Base-by-base conservation (phyloP, 1,140 invertebrate species). In the Sarcophaga bullata region DNA sequence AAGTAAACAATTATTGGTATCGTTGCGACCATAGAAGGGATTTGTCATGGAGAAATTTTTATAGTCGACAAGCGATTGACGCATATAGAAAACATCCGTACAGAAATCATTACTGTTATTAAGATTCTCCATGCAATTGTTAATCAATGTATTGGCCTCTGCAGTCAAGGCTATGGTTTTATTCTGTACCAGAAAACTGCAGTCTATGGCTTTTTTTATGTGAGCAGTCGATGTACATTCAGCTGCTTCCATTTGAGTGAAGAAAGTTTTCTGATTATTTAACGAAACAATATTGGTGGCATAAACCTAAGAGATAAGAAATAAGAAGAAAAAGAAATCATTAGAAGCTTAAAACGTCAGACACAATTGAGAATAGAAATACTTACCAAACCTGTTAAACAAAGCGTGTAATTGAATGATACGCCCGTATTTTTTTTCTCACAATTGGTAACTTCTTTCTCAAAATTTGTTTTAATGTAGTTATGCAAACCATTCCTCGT, bases 11-110 rank as follows among this genome's bases (percentile, higher is more conserved):
- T 47, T 62, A n/a, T 17, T 62, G 1, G 80, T 47, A 11, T 25
- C 15, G 48, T 68, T 80, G 54, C 52, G 58, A 10, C 80, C 80
- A 68, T 62, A 80, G 19, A 80, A 80, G 62, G 80, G 80, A 80
- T 80, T 80, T 5, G n/a, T 25, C 58, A 80, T 80, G 3, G 80
- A 37, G 11, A 37, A 47, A 80, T 80, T 80, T 6, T 62, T 37
- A 48, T 47, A 58, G 52, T 62, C 52, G 13, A 62, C 80, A 11
- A 46, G 80, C 58, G 52, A 58, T 62, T 80, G 80, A 0, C 37
- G 19, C 37, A 80, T n/a, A 62, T 62, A 62, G 46, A 37, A 62
- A 48, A 62, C 25, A 80, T 80, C 37, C 0, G 13, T 17, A 68
- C 80, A 80, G 37, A 68, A 47, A 62, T 50, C 37, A 47, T 80